A percentile compares a stretch with the other conserved stretches of the same genome.
These are phyloP conservation scores for Aegithalos caudatus DNA, from an alignment of 2,113 vertebrate species.

Conservation along the genomic window DNA sequence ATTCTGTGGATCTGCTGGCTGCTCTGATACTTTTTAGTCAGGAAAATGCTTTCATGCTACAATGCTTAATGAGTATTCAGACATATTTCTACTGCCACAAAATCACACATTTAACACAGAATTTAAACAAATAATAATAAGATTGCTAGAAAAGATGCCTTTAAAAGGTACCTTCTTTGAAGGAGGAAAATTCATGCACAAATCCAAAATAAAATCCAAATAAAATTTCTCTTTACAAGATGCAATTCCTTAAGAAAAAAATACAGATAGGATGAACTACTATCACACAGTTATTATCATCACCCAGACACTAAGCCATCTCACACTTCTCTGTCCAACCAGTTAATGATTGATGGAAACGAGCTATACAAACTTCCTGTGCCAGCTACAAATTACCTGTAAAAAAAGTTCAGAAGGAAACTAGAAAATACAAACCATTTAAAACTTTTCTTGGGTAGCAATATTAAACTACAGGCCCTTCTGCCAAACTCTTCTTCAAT, in stretches of 20 bases:
- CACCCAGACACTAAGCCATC: background rate
- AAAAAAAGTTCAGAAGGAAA: background rate
- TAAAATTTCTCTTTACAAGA: background rate
- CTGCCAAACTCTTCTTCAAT: background rate
- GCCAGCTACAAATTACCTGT: background rate
- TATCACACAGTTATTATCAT: background rate
- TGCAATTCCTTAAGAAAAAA: background rate
- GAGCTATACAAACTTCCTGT: background rate
- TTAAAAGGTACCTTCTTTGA: background rate
- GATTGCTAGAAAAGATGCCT: background rate
- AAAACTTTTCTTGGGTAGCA: background rate
- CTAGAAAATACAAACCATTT: background rate
- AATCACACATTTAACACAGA: background rate
- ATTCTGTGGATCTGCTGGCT: background rate
- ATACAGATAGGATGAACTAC: background rate
- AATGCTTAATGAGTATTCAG: background rate
- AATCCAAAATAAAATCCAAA: background rate
- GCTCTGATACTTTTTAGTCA: background rate
- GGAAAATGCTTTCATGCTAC: background rate
- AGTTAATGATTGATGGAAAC: background rate
- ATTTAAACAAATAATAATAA: background rate
- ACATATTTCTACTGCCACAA: background rate
- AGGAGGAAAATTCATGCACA: background rate
- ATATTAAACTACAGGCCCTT: background rate
- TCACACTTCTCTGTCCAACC: background rate